Conservation (phyloP, 2,797 vertebrate genomes). For the Catamblyrhynchus diadema region DNA sequence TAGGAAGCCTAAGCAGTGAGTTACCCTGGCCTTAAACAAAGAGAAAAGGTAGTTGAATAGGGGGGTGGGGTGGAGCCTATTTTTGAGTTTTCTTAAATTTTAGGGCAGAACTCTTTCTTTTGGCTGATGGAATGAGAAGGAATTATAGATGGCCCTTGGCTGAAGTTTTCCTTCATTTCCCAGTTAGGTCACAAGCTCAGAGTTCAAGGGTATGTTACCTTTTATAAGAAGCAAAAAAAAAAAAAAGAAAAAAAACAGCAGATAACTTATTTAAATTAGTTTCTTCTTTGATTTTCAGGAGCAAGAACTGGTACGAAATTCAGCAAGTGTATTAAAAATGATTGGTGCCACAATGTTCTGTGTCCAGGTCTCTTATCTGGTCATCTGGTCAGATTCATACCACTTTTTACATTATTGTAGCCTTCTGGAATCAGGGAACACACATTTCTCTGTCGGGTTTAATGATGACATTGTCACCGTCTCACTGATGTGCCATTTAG, state of each 20-base stretch:
- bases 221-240: not conserved
- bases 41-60: not conserved
- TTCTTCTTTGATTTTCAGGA: not conserved
- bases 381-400: not conserved
- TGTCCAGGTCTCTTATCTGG: not conserved
- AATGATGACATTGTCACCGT: not conserved
- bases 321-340: slow-evolving; percentile 16
- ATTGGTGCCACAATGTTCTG: not conserved
- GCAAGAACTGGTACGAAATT: not conserved
- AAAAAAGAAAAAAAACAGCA: not conserved
- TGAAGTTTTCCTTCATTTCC: not conserved
- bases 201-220: not conserved
- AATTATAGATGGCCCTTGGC: not conserved
- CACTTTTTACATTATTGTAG: slow-evolving; percentile 19
- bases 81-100: not conserved
- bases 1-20: not conserved
- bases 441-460: not conserved
- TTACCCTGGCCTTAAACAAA: not conserved
- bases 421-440: not conserved
- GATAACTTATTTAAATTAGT: not conserved
- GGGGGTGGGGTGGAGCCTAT: rapidly evolving
- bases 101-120: not conserved
- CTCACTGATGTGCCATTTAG: slow-evolving; percentile 24
- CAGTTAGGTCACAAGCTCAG: not conserved
- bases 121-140: not conserved